phyloP scores from a whole-genome alignment of 2,888 invertebrate species.

The Taphrorychus bicolor region DNA sequence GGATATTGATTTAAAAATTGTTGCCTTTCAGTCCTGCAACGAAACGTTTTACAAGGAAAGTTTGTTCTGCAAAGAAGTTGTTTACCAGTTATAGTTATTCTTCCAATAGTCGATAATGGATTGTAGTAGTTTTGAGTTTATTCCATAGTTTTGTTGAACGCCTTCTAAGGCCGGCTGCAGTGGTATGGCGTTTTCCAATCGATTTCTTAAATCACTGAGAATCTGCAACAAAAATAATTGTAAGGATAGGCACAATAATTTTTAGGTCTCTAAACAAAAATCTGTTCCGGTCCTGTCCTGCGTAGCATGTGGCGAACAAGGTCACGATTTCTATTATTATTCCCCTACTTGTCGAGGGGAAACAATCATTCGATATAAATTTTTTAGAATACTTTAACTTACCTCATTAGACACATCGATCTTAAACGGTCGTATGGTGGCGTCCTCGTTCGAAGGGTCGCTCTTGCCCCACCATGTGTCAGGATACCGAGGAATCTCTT shows the following conservation, averaged over 20 bases:
- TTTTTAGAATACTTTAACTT: too few species aligned
- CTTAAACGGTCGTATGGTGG: slow-evolving; percentile 65
- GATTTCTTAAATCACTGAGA: slow-evolving; percentile 47
- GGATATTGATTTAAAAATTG: slow-evolving; percentile 68
- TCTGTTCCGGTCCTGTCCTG: too few species aligned
- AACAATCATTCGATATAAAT: too few species aligned
- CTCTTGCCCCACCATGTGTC: slow-evolving; percentile 67
- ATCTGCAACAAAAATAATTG: slow-evolving; percentile 11
- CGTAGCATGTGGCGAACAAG: too few species aligned
- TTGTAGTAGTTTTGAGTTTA: slow-evolving; percentile 72
- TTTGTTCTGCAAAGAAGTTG: not conserved
- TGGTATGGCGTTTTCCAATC: slow-evolving; percentile 62
- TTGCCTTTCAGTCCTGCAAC: slow-evolving; percentile 61
- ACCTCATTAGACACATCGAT: slow-evolving; percentile 70
- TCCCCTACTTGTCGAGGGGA: too few species aligned
- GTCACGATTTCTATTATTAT: too few species aligned
- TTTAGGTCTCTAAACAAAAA: too few species aligned
- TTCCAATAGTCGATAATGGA: slow-evolving; percentile 80
- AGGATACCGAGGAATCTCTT: slow-evolving; percentile 46
- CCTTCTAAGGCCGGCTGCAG: slow-evolving; percentile 67
- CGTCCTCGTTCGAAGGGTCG: slow-evolving; percentile 61
- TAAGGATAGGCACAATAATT: too few species aligned
- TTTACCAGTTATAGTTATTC: slow-evolving; percentile 72
- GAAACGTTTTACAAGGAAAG: not conserved
- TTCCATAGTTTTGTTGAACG: slow-evolving; percentile 79